These are phyloP conservation scores for Mythimna ferrago DNA, from an alignment of 2,888 invertebrate species.

Conservation along the genomic window DNA sequence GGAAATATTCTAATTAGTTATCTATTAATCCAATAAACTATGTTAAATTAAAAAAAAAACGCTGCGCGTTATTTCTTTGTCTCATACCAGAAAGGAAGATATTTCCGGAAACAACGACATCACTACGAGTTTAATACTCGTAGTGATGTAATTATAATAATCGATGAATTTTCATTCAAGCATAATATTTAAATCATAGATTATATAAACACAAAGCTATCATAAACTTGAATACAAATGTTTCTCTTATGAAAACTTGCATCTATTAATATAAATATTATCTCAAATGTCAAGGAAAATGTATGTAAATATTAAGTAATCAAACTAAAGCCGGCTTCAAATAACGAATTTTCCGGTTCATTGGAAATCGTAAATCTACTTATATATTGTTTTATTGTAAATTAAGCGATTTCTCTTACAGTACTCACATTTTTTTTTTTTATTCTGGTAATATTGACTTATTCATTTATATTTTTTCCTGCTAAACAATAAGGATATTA, in stretches of 20 bases:
- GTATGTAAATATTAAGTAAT: conserved; percentile 28
- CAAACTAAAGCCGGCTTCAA: neutral
- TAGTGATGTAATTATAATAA: neutral
- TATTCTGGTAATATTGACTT: neutral
- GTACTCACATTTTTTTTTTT: neutral
- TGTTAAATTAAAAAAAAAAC: neutral
- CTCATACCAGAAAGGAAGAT: conserved; percentile 1
- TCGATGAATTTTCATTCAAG: conserved; percentile 9
- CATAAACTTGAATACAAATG: neutral
- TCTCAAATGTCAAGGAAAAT: conserved; percentile 64
- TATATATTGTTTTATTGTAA: conserved; percentile 1
- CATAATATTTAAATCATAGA: conserved; percentile 8
- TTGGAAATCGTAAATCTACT: neutral
- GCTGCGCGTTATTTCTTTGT: neutral
- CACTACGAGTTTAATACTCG: neutral
- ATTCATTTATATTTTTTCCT: conserved; percentile 8
- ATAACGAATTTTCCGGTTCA: neutral
- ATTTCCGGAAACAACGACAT: conserved; percentile 19
- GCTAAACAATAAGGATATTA: conserved; percentile 3
- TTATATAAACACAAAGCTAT: neutral
- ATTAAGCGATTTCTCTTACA: conserved; percentile 14
- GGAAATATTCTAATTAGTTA: neutral
- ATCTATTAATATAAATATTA: conserved; percentile 26
- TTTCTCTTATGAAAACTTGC: conserved; percentile 15
- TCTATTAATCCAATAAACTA: neutral